Evolutionary conservation across 2,888 invertebrate genomes (phyloP).

Genomic region (Philonicus albiceps): DNA sequence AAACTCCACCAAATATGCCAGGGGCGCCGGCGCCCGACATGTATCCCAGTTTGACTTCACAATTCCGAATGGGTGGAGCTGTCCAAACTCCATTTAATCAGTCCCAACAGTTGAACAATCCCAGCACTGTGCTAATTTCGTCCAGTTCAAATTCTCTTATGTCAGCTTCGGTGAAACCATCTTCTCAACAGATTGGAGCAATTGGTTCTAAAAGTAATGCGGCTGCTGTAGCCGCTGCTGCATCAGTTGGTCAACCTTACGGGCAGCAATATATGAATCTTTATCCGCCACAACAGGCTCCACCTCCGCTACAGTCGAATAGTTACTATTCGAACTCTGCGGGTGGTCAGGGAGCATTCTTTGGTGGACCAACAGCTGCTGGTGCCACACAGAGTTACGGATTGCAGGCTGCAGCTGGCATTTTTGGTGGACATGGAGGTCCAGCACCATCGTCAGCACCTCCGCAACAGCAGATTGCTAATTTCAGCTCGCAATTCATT

Average conservation of each 20-base stretch:
- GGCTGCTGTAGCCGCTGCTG: constrained; percentile 55
- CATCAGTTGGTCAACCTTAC: constrained; percentile 51
- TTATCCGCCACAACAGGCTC: constrained; percentile 61
- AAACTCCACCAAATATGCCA: constrained; percentile 67
- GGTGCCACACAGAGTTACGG: constrained; percentile 60
- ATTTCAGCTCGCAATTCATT: constrained; percentile 67
- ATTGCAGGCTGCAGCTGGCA: constrained; percentile 58
- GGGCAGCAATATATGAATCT: constrained; percentile 63
- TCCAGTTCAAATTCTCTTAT: constrained; percentile 87
- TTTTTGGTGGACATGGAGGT: constrained; percentile 61
- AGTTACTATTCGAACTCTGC: constrained; percentile 63
- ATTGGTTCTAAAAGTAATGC: constrained; percentile 69
- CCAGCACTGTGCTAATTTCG: constrained; percentile 87
- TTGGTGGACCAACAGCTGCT: constrained; percentile 58
- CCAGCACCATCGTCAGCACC: constrained; percentile 54
- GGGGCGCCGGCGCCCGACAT: constrained; percentile 75
- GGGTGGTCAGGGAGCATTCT: constrained; percentile 61
- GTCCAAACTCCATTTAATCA: constrained; percentile 73
- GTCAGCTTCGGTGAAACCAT: constrained; percentile 86
- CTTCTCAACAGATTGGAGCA: constrained; percentile 82
- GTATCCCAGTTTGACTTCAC: constrained; percentile 71
- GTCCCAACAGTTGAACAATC: constrained; percentile 81
- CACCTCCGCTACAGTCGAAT: constrained; percentile 61
- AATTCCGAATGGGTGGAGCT: constrained; percentile 71
- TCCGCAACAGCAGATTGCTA: constrained; percentile 62